These are phyloP conservation scores for Poeciliopsis paucimaculata DNA, from an alignment of 2,797 vertebrate species.

Conservation along the genomic window DNA sequence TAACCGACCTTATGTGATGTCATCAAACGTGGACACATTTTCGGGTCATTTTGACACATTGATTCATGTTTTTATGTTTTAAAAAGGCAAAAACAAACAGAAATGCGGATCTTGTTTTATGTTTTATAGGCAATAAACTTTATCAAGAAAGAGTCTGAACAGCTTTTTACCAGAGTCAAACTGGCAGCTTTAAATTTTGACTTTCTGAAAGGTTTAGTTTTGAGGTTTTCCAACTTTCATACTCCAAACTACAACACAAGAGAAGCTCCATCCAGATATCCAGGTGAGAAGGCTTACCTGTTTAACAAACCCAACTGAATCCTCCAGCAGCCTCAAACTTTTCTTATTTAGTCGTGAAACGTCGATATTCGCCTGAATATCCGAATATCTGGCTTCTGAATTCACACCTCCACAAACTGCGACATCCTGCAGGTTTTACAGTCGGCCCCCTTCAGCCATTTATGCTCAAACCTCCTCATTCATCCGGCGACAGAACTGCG, in stretches of 20 bases:
- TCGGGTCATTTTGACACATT: not conserved
- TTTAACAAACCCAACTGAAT: slow-evolving; percentile 10
- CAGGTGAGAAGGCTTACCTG: slow-evolving; percentile 67
- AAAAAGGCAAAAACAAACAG: not conserved
- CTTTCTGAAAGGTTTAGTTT: not conserved
- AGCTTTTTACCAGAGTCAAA: not conserved
- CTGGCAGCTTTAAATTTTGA: not conserved
- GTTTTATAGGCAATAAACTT: not conserved
- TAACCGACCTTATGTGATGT: not conserved
- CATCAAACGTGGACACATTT: not conserved
- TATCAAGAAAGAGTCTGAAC: not conserved
- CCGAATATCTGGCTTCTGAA: not conserved
- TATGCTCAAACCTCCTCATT: not conserved
- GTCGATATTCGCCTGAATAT: not conserved
- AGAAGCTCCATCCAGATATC: slow-evolving; percentile 1
- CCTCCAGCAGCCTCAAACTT: not conserved
- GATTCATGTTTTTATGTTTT: not conserved
- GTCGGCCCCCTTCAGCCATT: slow-evolving; percentile 39
- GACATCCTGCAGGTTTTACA: slow-evolving; percentile 34
- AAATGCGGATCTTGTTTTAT: not conserved
- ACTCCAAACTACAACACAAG: not conserved
- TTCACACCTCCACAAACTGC: slow-evolving; percentile 34
- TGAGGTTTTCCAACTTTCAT: not conserved
- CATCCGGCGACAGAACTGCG: not conserved
- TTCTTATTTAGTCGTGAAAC: not conserved